Evolutionary conservation across 2,797 vertebrate genomes (phyloP).

Genomic region (Chaenodraco wilsoni): DNA sequence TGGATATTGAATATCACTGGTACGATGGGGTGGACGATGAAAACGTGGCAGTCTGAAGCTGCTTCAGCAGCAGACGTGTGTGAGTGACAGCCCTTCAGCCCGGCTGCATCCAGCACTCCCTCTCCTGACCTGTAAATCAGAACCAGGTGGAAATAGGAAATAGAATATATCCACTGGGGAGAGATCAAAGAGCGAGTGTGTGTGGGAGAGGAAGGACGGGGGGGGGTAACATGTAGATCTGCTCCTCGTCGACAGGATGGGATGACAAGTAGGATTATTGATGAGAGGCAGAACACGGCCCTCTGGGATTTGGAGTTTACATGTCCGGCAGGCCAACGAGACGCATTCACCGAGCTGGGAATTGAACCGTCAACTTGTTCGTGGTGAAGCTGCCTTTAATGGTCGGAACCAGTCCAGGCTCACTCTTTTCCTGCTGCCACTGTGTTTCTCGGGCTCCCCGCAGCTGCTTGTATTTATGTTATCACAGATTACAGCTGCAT

Average conservation of each 20-base stretch:
- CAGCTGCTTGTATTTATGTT: conserved; percentile 68
- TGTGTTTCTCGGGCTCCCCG: conserved; percentile 36
- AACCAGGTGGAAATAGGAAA: conserved; percentile 80
- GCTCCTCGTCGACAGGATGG: conserved; percentile 73
- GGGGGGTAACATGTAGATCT: conserved; percentile 59
- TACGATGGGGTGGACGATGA: background rate
- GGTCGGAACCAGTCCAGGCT: conserved; percentile 38
- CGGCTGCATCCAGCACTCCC: conserved; percentile 57
- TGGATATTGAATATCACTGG: conserved; percentile 10
- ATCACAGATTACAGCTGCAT: conserved; percentile 74
- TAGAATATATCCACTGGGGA: conserved; percentile 72
- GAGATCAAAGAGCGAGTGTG: conserved; percentile 65
- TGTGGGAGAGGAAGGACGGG: background rate
- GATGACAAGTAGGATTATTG: conserved; percentile 80
- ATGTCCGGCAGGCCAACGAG: conserved; percentile 13
- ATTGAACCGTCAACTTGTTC: conserved; percentile 24
- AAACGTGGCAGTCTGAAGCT: conserved; percentile 12
- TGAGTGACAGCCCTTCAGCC: conserved; percentile 71
- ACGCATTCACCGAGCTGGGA: background rate
- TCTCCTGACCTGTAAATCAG: conserved; percentile 73
- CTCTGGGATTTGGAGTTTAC: conserved; percentile 67
- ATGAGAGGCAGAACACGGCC: conserved; percentile 75
- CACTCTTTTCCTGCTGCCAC: conserved; percentile 25
- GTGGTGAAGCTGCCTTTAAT: conserved; percentile 22
- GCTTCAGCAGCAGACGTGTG: conserved; percentile 36